Evolutionary conservation across 2,797 vertebrate genomes (phyloP), one percentile per base, ranked within the genome.

Genomic region (Eulemur albifrons): DNA sequence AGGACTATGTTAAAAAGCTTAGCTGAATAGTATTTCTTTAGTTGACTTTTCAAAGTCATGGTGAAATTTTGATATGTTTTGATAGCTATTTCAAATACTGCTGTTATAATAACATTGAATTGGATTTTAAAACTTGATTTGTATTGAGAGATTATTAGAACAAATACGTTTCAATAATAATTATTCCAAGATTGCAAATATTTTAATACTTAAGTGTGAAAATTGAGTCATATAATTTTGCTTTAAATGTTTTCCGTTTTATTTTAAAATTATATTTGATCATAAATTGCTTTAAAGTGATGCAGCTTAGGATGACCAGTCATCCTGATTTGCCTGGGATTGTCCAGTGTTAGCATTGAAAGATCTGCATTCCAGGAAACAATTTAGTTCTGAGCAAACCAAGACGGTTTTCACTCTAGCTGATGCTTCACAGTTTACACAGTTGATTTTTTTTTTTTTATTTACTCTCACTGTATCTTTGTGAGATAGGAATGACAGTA

Each of bases 131-230:
- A 81, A 75, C 17, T 84, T 89, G 57, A 32, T 45, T 27, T n/a
- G 48, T 85, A 73, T 72, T 85, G 32, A 77, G 63, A 72, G 40
- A 81, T 61, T 61, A 69, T 93, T 69, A 21, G 57, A 86, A 35
- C n/a, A 85, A 84, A 70, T 70, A 35, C 7, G 61, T 91, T 96
- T 91, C 82, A 63, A 27, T 65, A 90, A 45, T 85, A 94, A 77
- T 69, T 76, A 7, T 59, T 94, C 38, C 32, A 79, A 83, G 27
- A 63, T 76, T 88, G 88, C 15, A 94, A 77, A 23, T 77, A 52
- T 43, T 86, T 75, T 69, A 89, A 72, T 21, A 72, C 18, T 43
- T 54, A 82, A 61, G 30, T 83, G 45, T 82, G 25, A 45, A 48
- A 72, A 7, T 86, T 75, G 50, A 86, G n/a, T 90, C 48, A 75